Conservation (phyloP, 2,113 vertebrate genomes). For the Dolichotis patagonum region DNA sequence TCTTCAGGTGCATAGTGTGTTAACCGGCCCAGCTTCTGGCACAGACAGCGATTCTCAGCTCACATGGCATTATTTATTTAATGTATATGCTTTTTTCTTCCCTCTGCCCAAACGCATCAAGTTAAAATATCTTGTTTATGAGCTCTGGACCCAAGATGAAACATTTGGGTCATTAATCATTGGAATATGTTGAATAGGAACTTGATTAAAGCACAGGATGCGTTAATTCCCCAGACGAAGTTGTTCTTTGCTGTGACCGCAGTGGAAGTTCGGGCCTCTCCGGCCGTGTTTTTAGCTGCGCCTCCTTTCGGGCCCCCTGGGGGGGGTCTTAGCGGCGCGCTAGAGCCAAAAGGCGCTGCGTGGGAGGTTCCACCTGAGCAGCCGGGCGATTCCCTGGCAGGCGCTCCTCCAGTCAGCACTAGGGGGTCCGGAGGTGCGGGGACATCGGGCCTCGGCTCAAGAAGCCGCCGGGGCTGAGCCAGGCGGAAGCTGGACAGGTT, state of each 20-base stretch:
- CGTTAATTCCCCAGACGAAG: background rate
- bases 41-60: background rate
- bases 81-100: conserved; percentile 42
- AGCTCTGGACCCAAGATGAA: conserved; percentile 50
- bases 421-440: background rate
- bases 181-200: conserved; percentile 65
- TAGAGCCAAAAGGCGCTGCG: background rate
- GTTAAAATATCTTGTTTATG: conserved; percentile 65
- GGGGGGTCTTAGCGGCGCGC: background rate
- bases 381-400: background rate
- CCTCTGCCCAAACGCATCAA: conserved; percentile 31
- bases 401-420: background rate
- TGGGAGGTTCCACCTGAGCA: background rate
- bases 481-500: background rate
- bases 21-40: background rate
- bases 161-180: conserved; percentile 67
- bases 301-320: background rate
- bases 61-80: background rate
- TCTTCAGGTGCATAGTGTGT: background rate
- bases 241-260: conserved; percentile 40
- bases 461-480: background rate
- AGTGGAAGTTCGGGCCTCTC: conserved; percentile 4
- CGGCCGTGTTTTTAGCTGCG: background rate
- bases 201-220: conserved; percentile 71
- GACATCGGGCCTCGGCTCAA: background rate